Percentiles rank a stretch among this genome's conserved stretches.
Conservation (phyloP, 2,113 vertebrate species). For the Ia io region DNA sequence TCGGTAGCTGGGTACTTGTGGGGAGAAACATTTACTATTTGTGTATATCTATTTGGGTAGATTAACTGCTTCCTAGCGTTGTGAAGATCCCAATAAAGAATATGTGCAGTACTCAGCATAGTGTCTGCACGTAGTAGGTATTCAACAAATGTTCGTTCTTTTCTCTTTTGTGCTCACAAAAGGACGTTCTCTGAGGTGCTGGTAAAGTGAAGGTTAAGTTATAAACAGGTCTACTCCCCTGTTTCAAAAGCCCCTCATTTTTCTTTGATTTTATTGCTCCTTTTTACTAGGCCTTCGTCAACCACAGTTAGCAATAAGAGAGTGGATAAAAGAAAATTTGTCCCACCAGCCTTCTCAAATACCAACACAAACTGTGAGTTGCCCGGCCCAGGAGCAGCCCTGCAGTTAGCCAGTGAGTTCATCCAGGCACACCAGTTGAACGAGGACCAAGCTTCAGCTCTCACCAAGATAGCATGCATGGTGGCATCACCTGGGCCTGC, state of each 20-base stretch:
- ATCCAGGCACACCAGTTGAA: constrained; percentile 79
- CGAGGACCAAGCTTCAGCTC: constrained; percentile 79
- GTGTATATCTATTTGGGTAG: neutral
- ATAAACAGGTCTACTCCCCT: neutral
- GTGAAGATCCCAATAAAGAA: neutral
- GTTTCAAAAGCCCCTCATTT: neutral
- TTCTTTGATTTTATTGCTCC: neutral
- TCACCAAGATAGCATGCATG: constrained; percentile 81
- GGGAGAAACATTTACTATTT: neutral
- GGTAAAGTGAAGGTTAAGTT: neutral
- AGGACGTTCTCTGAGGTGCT: neutral
- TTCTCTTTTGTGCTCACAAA: neutral
- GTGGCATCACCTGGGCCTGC: constrained; percentile 54
- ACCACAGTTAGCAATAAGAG: neutral
- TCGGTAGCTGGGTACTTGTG: neutral
- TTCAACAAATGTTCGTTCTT: neutral
- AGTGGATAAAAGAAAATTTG: constrained; percentile 76
- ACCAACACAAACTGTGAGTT: neutral
- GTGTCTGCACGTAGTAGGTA: neutral
- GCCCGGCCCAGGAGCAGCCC: constrained; percentile 50
- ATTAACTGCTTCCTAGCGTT: neutral
- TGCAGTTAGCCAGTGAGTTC: constrained; percentile 77
- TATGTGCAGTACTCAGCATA: neutral
- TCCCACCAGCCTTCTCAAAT: constrained; percentile 77
- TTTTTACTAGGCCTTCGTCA: constrained; percentile 68